Conservation (phyloP, 2,113 vertebrate species). For the Oriolus oriolus region DNA sequence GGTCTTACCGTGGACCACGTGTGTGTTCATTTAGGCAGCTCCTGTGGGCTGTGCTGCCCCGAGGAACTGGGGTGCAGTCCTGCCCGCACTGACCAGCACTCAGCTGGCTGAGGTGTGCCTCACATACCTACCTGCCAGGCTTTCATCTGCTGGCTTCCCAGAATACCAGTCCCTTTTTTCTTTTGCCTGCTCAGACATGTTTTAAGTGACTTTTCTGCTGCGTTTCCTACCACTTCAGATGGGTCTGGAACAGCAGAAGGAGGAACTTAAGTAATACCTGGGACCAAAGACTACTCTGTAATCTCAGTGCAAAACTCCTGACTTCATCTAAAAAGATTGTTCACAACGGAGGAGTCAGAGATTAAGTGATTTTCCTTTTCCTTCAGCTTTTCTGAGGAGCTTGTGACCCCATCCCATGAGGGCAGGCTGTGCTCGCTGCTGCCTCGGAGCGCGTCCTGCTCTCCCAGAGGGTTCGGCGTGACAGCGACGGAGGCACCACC, state of each 20-base stretch:
- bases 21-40: background rate
- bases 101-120: background rate
- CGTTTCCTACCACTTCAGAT: background rate
- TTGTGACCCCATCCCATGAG: background rate
- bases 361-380: background rate
- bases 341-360: background rate
- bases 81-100: background rate
- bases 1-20: fast-evolving
- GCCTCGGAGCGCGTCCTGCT: fast-evolving
- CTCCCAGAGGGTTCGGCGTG: too few species aligned
- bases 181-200: background rate
- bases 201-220: background rate
- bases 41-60: background rate
- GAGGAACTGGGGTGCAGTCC: background rate
- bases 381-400: background rate
- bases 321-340: background rate
- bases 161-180: background rate
- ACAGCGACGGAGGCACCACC: background rate
- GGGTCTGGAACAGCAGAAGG: background rate
- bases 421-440: background rate
- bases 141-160: background rate
- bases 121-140: background rate
- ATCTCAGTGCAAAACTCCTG: background rate
- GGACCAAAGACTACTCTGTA: background rate
- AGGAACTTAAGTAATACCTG: background rate